Conservation (phyloP, 23 tunicate species). For the Trididemnum miniatum region DNA sequence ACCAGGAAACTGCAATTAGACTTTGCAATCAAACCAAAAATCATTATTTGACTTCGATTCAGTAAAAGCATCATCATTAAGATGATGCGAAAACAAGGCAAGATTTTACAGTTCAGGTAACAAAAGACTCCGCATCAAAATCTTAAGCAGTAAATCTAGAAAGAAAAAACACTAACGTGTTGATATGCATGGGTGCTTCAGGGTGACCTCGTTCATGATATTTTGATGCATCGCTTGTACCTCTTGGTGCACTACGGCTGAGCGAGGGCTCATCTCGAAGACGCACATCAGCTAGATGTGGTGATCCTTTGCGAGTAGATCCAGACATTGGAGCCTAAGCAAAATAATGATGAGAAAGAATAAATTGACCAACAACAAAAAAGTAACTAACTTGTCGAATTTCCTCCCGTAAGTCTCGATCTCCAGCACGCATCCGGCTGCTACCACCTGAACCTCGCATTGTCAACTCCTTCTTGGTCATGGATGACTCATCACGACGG, state of each 20-base stretch:
- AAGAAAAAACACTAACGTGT: conserved; percentile 9
- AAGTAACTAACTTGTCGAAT: conserved; percentile 13
- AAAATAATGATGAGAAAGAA: too few species aligned
- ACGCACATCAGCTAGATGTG: conserved; percentile 10
- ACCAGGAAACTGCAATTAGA: too few species aligned
- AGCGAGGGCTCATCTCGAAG: conserved; percentile 17
- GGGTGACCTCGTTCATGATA: background rate
- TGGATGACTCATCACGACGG: background rate
- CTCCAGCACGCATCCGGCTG: background rate
- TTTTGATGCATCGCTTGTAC: background rate
- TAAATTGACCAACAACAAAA: too few species aligned
- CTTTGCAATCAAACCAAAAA: too few species aligned
- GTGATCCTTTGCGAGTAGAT: background rate
- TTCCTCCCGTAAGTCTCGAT: conserved; percentile 13
- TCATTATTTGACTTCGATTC: too few species aligned
- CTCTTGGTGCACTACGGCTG: background rate
- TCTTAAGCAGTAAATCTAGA: too few species aligned
- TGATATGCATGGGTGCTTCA: background rate
- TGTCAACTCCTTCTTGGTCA: background rate
- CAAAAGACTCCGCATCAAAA: too few species aligned
- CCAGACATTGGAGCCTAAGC: background rate
- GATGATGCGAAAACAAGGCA: too few species aligned
- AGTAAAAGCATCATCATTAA: too few species aligned
- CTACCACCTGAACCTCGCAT: background rate
- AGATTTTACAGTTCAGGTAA: too few species aligned